Percentiles rank a stretch among this genome's conserved stretches.
phyloP scores from a whole-genome alignment of 2,113 vertebrate species.

The Corydoras sp. region DNA sequence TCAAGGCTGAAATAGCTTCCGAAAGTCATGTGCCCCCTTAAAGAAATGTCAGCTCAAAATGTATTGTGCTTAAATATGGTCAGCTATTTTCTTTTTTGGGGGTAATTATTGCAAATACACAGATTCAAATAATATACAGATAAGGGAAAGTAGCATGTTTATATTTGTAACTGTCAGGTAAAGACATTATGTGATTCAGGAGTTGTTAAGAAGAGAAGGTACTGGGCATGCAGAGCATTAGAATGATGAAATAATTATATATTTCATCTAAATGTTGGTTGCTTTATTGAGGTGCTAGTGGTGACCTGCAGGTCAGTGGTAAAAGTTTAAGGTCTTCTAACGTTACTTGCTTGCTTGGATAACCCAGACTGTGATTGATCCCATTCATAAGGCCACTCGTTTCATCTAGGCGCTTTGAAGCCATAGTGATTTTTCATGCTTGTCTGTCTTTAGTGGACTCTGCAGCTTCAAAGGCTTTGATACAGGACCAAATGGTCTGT shows the following conservation, averaged over 20 bases:
- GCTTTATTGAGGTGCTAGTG: not conserved
- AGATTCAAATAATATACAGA: too few relatives aligned
- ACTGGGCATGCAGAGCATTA: too few relatives aligned
- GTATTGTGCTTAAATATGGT: too few relatives aligned
- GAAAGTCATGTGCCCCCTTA: not conserved
- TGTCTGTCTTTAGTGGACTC: constrained; percentile 49
- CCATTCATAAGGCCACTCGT: constrained; percentile 47
- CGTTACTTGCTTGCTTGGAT: constrained; percentile 31
- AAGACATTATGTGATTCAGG: too few relatives aligned
- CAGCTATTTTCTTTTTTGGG: too few relatives aligned
- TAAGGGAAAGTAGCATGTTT: too few relatives aligned
- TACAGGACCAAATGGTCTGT: not conserved
- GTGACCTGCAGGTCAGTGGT: constrained; percentile 16
- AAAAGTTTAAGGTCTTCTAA: constrained; percentile 46
- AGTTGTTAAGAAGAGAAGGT: too few relatives aligned
- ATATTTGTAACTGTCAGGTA: too few relatives aligned
- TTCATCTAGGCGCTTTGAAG: constrained; percentile 61
- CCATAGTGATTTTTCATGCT: constrained; percentile 40
- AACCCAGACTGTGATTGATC: constrained; percentile 46
- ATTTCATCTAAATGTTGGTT: too few relatives aligned
- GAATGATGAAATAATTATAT: too few relatives aligned
- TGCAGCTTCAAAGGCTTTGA: constrained; percentile 37
- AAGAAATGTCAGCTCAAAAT: not conserved
- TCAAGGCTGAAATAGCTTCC: constrained; percentile 2
- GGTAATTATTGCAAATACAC: too few relatives aligned